Evolutionary conservation across 2,113 vertebrate genomes (phyloP).

Genomic region (Bothrops jararaca): DNA sequence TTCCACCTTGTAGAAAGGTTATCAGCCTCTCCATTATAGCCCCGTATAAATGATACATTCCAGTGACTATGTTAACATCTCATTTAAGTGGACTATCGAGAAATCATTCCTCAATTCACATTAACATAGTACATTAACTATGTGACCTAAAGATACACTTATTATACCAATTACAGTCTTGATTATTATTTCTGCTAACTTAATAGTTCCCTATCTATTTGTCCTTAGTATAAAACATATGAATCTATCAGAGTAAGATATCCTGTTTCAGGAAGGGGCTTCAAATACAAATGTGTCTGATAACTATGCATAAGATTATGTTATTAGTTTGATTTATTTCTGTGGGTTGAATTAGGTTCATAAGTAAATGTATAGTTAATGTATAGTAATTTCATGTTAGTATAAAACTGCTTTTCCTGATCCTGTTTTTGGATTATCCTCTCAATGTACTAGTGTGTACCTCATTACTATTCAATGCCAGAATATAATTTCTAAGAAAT

Average conservation of each 20-base stretch:
- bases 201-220: background rate
- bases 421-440: background rate
- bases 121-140: background rate
- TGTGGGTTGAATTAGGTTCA: background rate
- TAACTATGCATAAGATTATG: background rate
- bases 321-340: background rate
- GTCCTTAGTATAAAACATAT: background rate
- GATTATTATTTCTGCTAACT: background rate
- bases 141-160: background rate
- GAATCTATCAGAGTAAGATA: background rate
- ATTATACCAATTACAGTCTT: background rate
- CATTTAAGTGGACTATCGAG: background rate
- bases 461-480: background rate
- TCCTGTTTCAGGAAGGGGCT: background rate
- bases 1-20: background rate
- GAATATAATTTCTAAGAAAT: background rate
- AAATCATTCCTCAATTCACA: background rate
- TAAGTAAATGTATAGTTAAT: background rate
- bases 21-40: background rate
- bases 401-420: background rate
- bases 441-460: background rate
- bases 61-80: background rate
- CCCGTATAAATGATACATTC: too few relatives aligned
- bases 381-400: background rate
- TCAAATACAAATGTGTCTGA: background rate